phyloP scores from a whole-genome alignment of 2,888 invertebrate species.

The Catocala sponsa region DNA sequence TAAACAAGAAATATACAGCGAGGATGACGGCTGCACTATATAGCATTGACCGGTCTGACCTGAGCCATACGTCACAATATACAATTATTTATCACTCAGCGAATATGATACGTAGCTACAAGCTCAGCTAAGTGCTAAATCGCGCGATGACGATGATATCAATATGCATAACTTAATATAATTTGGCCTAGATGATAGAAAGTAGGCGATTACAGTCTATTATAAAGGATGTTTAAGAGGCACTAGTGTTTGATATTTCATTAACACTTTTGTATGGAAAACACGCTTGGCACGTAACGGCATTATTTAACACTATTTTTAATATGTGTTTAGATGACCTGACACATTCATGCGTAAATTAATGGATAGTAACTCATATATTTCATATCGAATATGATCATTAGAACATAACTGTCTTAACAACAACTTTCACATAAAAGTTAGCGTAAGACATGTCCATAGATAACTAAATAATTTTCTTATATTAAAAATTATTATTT shows the following conservation, averaged over 20 bases:
- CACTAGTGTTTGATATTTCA: background rate
- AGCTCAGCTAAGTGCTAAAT: background rate
- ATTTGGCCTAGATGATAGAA: conserved; percentile 15
- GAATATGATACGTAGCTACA: too few relatives aligned
- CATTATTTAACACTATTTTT: too few relatives aligned
- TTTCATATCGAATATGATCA: too few relatives aligned
- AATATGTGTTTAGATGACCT: background rate
- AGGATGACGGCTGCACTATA: too few relatives aligned
- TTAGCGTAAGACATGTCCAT: conserved; percentile 59
- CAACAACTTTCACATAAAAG: conserved; percentile 69
- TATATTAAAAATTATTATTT: conserved; percentile 30
- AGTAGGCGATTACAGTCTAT: background rate
- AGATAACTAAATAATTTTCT: conserved; percentile 16
- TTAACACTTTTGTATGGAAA: too few relatives aligned
- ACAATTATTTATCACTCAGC: too few relatives aligned
- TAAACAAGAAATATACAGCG: too few relatives aligned
- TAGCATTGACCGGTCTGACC: too few relatives aligned
- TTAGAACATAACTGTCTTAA: conserved; percentile 50
- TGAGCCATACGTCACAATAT: too few relatives aligned
- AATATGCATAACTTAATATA: conserved; percentile 4
- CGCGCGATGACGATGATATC: background rate
- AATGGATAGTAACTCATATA: too few relatives aligned
- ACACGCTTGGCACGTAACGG: too few relatives aligned
- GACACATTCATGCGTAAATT: too few relatives aligned
- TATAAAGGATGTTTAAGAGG: background rate